Conservation (phyloP, 2,797 vertebrate species). For the Aphelocoma californica region DNA sequence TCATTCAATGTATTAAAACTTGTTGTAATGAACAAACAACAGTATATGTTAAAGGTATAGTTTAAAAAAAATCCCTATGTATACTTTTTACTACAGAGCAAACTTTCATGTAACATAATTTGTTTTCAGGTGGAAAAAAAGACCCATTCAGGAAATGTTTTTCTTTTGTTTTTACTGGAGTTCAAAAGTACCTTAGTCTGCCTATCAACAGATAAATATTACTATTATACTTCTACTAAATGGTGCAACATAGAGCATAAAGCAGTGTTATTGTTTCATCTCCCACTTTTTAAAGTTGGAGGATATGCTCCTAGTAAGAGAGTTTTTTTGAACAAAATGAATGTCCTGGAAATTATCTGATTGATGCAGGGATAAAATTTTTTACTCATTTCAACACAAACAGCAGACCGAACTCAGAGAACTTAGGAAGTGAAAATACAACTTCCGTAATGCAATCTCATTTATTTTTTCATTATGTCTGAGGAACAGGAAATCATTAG, state of each 20-base stretch:
- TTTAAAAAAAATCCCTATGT: not conserved
- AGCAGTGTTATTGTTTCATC: not conserved
- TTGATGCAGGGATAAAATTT: not conserved
- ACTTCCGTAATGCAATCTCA: not conserved
- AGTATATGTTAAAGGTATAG: not conserved
- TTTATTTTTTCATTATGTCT: not conserved
- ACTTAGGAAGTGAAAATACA: not conserved
- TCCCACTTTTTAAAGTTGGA: not conserved
- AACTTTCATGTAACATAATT: not conserved
- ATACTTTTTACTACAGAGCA: not conserved
- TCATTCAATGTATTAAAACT: not conserved
- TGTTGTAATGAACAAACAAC: not conserved
- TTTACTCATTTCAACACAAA: not conserved
- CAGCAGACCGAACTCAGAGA: not conserved
- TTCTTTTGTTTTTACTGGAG: not conserved
- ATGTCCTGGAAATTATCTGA: not conserved
- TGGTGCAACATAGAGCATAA: not conserved
- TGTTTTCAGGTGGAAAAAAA: not conserved
- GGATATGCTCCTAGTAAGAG: not conserved
- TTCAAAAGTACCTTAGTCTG: not conserved
- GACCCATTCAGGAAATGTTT: not conserved
- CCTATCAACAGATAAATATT: not conserved
- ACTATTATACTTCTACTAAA: not conserved
- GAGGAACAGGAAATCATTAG: not conserved
- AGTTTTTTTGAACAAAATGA: not conserved